Evolutionary conservation across 2,888 invertebrate genomes (phyloP).

Genomic region (Zootermopsis nevadensis): DNA sequence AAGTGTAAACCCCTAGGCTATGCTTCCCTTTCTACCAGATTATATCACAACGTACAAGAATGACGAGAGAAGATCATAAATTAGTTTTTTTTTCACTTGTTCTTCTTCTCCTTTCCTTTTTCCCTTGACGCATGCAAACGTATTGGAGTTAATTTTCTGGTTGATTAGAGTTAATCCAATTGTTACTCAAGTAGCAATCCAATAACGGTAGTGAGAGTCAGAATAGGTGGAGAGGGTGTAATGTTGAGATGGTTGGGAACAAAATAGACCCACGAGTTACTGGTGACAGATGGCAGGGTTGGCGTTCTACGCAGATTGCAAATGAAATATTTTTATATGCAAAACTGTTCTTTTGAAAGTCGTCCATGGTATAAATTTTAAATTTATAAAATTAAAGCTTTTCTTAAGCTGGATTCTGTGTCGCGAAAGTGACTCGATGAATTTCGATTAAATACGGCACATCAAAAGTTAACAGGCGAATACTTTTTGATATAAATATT

Average conservation of each 20-base stretch:
- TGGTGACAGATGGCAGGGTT: background rate
- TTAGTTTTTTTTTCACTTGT: conserved; percentile 29
- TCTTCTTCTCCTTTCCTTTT: conserved; percentile 5
- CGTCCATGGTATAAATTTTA: too few relatives aligned
- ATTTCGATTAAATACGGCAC: too few relatives aligned
- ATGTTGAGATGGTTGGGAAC: background rate
- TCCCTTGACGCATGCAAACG: conserved; percentile 46
- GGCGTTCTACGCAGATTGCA: background rate
- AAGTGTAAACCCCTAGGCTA: background rate
- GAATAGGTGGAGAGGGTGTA: background rate
- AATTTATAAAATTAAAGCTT: too few relatives aligned
- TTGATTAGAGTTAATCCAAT: conserved; percentile 55
- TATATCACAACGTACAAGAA: conserved; percentile 1
- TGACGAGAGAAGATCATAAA: conserved; percentile 25
- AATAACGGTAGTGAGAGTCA: conserved; percentile 47
- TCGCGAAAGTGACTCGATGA: too few relatives aligned
- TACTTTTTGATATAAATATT: too few relatives aligned
- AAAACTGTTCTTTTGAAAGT: too few relatives aligned
- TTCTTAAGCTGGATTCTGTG: too few relatives aligned
- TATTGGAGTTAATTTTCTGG: conserved; percentile 55
- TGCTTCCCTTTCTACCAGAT: background rate
- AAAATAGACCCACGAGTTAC: background rate
- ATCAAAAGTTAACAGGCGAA: too few relatives aligned
- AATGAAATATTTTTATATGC: background rate
- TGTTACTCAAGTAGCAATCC: conserved; percentile 52